phyloP scores from a whole-genome alignment of 1,140 invertebrate genomes.

The Calliopsis andreniformis region DNA sequence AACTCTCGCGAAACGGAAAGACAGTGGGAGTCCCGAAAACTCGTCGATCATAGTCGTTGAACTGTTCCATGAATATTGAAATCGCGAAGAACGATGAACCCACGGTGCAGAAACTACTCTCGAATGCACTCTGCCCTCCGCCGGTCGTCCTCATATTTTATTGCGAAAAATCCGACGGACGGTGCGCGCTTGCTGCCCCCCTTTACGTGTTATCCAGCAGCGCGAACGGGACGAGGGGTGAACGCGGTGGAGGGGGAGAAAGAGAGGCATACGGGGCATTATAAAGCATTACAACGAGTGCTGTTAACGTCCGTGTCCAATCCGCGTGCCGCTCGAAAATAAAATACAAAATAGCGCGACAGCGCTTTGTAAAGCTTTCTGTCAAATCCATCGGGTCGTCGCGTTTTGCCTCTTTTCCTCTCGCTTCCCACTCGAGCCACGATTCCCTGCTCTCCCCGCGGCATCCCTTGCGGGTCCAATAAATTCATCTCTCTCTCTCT shows the following conservation, averaged over 20 bases:
- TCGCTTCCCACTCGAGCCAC: conserved; percentile 29
- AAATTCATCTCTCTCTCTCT: conserved; percentile 38
- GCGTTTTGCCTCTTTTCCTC: conserved; percentile 41
- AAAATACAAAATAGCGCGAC: conserved; percentile 78
- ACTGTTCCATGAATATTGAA: neutral
- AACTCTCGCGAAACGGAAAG: too few relatives aligned
- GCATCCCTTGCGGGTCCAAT: neutral
- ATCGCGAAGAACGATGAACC: conserved; percentile 1
- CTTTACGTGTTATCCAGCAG: conserved; percentile 54
- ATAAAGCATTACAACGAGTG: conserved; percentile 80
- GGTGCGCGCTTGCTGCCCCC: conserved; percentile 29
- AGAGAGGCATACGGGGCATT: conserved; percentile 65
- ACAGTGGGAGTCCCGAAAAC: neutral
- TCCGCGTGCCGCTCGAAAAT: conserved; percentile 74
- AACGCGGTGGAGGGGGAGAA: conserved; percentile 39
- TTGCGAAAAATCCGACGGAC: conserved; percentile 58
- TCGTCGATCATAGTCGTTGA: neutral
- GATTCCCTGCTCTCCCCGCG: neutral
- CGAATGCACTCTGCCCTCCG: conserved; percentile 3
- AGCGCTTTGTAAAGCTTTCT: conserved; percentile 77
- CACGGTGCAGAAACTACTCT: neutral
- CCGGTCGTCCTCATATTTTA: conserved; percentile 58
- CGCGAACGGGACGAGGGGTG: conserved; percentile 20
- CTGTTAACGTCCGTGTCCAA: conserved; percentile 81
- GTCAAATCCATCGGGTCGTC: conserved; percentile 77